Conservation (phyloP, 2,113 vertebrate species). For the Paracanthobrama guichenoti region DNA sequence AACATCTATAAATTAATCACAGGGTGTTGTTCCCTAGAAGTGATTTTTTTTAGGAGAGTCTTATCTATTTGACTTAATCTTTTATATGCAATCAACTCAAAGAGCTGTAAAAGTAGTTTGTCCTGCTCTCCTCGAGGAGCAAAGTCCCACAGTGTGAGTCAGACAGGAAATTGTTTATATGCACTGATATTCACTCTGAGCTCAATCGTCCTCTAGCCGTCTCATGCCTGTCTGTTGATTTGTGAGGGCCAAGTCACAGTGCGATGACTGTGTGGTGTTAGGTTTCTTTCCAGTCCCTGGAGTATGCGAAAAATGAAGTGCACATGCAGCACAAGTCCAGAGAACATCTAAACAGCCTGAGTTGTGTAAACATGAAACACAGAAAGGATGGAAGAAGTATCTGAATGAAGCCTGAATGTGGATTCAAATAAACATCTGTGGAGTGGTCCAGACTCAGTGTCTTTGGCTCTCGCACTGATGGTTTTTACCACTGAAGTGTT, state of each 20-base stretch:
- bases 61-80: conserved; percentile 9
- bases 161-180: conserved; percentile 51
- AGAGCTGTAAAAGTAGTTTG: conserved; percentile 20
- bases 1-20: conserved; percentile 17
- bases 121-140: conserved; percentile 41
- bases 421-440: conserved; percentile 40
- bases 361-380: conserved; percentile 41
- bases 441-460: conserved; percentile 27
- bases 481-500: conserved; percentile 30
- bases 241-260: conserved; percentile 33
- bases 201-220: conserved; percentile 15
- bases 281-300: conserved; percentile 42
- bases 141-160: conserved; percentile 48
- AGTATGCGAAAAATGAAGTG: conserved; percentile 45
- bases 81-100: conserved; percentile 23
- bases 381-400: conserved; percentile 38
- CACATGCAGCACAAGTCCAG: conserved; percentile 23
- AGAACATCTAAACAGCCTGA: conserved; percentile 39
- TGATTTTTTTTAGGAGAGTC: conserved; percentile 44
- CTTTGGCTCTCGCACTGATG: conserved; percentile 32
- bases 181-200: conserved; percentile 39
- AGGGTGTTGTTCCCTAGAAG: not conserved
- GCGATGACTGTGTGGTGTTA: conserved; percentile 28
- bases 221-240: conserved; percentile 37
- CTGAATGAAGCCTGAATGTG: conserved; percentile 17